These are phyloP conservation scores for Amblyornis subalaris DNA, from an alignment of 2,113 vertebrate species.

Conservation along the genomic window DNA sequence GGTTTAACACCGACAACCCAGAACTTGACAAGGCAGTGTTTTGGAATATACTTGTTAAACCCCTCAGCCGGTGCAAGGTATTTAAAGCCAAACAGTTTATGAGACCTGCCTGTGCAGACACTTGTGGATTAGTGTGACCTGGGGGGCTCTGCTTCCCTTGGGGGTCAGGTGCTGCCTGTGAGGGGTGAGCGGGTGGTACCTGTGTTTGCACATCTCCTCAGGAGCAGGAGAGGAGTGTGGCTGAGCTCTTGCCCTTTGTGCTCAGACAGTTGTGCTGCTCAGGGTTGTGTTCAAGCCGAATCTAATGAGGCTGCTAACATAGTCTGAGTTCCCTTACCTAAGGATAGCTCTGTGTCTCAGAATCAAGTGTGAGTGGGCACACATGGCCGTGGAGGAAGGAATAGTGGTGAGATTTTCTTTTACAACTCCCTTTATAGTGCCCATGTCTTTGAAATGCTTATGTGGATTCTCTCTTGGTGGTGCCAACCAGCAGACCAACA, in stretches of 20 bases:
- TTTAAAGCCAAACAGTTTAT: not conserved
- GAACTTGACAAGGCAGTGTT: not conserved
- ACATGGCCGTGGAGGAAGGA: not conserved
- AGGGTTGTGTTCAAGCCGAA: not conserved
- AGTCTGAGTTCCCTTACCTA: not conserved
- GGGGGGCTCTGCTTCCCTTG: not conserved
- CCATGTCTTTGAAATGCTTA: not conserved
- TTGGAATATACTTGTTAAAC: not conserved
- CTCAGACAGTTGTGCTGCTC: not conserved
- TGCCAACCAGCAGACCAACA: not conserved
- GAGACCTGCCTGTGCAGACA: not conserved
- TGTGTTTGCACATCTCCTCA: fast-evolving
- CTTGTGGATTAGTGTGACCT: not conserved
- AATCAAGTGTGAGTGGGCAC: fast-evolving
- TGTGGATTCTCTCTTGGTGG: not conserved
- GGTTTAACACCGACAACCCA: not conserved
- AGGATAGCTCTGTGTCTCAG: not conserved
- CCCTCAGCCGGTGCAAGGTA: not conserved
- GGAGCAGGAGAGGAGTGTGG: not conserved
- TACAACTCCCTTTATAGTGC: not conserved
- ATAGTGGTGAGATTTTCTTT: not conserved
- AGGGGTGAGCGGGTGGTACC: fast-evolving
- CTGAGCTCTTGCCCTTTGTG: not conserved
- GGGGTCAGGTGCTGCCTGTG: not conserved
- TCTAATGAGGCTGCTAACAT: not conserved